Conservation (phyloP, 2,797 vertebrate genomes). For the Mus caroli region DNA sequence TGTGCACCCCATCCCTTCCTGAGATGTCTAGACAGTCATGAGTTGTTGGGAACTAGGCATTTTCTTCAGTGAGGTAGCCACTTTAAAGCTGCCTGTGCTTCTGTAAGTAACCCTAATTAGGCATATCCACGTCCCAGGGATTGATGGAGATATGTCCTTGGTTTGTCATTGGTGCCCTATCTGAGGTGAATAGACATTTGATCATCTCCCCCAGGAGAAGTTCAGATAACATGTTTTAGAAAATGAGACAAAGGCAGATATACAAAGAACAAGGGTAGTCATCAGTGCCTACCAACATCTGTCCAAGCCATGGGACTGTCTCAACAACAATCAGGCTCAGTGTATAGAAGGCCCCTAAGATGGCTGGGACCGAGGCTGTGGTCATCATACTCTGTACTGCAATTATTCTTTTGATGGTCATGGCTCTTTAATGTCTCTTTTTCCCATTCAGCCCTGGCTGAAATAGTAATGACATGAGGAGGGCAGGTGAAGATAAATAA, state of each 20-base stretch:
- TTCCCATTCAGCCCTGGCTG: constrained; percentile 73
- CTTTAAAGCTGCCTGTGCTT: neutral
- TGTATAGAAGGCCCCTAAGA: constrained; percentile 20
- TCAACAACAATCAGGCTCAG: constrained; percentile 27
- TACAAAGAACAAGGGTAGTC: neutral
- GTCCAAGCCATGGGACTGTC: neutral
- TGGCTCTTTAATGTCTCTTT: constrained; percentile 73
- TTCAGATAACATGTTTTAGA: constrained; percentile 39
- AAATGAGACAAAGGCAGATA: constrained; percentile 28
- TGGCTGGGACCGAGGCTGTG: constrained; percentile 7
- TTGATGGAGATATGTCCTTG: neutral
- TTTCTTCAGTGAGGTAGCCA: neutral
- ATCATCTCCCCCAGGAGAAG: neutral
- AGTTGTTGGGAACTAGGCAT: neutral
- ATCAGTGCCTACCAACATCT: neutral
- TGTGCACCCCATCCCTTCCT: neutral
- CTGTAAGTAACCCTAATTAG: neutral
- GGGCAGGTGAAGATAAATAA: constrained; percentile 84
- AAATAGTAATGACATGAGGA: constrained; percentile 76
- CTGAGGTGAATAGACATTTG: neutral
- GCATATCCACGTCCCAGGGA: neutral
- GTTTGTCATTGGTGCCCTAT: neutral
- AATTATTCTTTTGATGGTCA: constrained; percentile 66
- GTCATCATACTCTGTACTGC: constrained; percentile 46
- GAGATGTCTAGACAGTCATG: neutral